These are phyloP conservation scores for Brachionus sp. DNA, from an alignment of 1,140 invertebrate genomes.

Conservation along the genomic window DNA sequence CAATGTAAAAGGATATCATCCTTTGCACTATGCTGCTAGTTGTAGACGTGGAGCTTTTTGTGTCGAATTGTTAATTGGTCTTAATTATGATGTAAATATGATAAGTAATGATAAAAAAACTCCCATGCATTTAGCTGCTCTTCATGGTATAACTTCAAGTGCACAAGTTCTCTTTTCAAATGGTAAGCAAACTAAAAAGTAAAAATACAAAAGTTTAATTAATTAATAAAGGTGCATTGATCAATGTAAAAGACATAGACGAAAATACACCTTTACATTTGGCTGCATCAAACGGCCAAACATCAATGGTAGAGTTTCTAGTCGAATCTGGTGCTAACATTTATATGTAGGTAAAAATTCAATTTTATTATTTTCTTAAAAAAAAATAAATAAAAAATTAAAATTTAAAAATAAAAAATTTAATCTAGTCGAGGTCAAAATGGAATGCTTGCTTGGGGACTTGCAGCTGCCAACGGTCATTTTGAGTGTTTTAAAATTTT, in stretches of 20 bases:
- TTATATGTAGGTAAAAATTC: slow-evolving; percentile 45
- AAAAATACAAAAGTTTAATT: not conserved
- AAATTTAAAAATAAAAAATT: slow-evolving; percentile 47
- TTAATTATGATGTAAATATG: slow-evolving; percentile 63
- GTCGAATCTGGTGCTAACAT: slow-evolving; percentile 44
- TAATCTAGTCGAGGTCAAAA: slow-evolving; percentile 57
- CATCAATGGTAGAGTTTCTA: slow-evolving; percentile 19
- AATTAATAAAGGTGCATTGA: not conserved
- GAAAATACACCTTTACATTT: slow-evolving; percentile 39
- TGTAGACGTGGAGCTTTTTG: slow-evolving; percentile 65
- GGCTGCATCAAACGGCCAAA: slow-evolving; percentile 31
- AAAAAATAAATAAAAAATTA: not conserved
- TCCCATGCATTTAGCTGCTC: slow-evolving; percentile 68
- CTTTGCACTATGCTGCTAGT: slow-evolving; percentile 66
- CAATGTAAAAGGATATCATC: slow-evolving; percentile 62
- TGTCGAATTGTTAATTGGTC: slow-evolving; percentile 63
- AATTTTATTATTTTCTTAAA: not conserved
- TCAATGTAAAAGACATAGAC: slow-evolving; percentile 14
- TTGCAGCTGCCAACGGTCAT: slow-evolving; percentile 66
- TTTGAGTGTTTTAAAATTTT: slow-evolving; percentile 60
- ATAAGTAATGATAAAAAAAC: slow-evolving; percentile 66
- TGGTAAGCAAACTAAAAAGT: not conserved
- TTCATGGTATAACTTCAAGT: slow-evolving; percentile 67
- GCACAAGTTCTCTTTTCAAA: slow-evolving; percentile 64
- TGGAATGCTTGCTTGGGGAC: slow-evolving; percentile 65